Percentiles rank a stretch among this genome's conserved stretches.
Evolutionary conservation across 2,797 vertebrate genomes (phyloP).

Genomic region (Peromyscus eremicus): DNA sequence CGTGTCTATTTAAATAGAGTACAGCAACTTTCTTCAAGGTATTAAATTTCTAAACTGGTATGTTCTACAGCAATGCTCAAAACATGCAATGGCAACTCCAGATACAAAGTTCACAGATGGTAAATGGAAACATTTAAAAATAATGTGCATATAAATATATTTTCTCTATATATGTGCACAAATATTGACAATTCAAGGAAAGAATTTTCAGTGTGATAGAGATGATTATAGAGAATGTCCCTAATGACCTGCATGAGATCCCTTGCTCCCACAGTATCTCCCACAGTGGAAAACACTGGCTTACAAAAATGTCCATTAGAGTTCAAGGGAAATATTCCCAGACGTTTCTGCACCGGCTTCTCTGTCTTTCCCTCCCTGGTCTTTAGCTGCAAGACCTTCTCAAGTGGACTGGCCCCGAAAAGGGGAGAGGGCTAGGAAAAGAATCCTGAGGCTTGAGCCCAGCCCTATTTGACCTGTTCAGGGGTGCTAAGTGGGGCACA

Average conservation of each 20-base stretch:
- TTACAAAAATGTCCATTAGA: conserved; percentile 30
- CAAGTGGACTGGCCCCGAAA: not conserved
- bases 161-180: conserved; percentile 3
- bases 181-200: conserved; percentile 52
- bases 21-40: conserved; percentile 46
- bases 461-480: conserved; percentile 35
- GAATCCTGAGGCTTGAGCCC: conserved; percentile 5
- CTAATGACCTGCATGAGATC: not conserved
- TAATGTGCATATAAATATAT: conserved; percentile 18
- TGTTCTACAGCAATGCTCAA: conserved; percentile 15
- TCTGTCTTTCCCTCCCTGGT: not conserved
- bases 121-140: conserved; percentile 37
- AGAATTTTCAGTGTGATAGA: not conserved
- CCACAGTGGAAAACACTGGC: conserved; percentile 19
- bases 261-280: conserved; percentile 42
- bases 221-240: not conserved
- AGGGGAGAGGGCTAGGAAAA: conserved; percentile 40
- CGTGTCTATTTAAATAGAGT: not conserved
- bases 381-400: conserved; percentile 50
- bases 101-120: conserved; percentile 5
- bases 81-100: conserved; percentile 48
- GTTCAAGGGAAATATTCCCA: conserved; percentile 43
- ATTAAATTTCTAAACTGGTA: conserved; percentile 48
- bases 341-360: not conserved
- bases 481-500: conserved; percentile 50